Evolutionary conservation across 2,888 invertebrate species (phyloP), one percentile per base, ranked within the genome.

Genomic region (Ochropleura leucogaster): DNA sequence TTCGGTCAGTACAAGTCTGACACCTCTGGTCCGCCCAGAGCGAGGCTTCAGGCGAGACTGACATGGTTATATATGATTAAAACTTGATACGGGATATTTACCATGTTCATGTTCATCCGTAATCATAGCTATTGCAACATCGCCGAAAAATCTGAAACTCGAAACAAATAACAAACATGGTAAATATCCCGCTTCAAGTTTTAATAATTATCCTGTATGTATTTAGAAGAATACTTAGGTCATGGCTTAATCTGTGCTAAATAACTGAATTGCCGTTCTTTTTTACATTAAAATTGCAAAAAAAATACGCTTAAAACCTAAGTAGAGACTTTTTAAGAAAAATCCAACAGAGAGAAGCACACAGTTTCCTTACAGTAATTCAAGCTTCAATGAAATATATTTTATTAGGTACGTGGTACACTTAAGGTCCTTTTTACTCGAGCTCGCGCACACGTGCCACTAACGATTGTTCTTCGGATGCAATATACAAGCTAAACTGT

Each of bases 391-490:
- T 75, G 57, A 83, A 74, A 79, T 82, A 75, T 80, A 70, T 59
- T 59, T 77, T 77, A 77, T 84, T 75, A 78, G 71, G 67, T 78
- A 83, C 85, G 71, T 79, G 76, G 57, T 62, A 71, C 51, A 72
- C 79, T 74, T 66, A 78, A 68, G 74, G 76, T 81, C 85, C 80
- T 82, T 85, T 85, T 86, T 85, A 79, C 84, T 77, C 79, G 68
- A 77, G 77, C 62, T 77, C 79, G 81, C 62, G 77, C 81, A 73
- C 89, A 89, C 84, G 87, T 89, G 89, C 75, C 55, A 68, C 65
- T 87, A 89, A 90, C 87, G 90, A 84, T 81, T 85, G 85, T 84
- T 79, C 82, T 79, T 83, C 72, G 81, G 77, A 83, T 88, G 87
- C 89, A 86, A 85, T 88, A 87, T 77, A 83, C 80, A 82, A 57